Conservation (phyloP, 1,140 invertebrate species). For the Camponotus vicinus region DNA sequence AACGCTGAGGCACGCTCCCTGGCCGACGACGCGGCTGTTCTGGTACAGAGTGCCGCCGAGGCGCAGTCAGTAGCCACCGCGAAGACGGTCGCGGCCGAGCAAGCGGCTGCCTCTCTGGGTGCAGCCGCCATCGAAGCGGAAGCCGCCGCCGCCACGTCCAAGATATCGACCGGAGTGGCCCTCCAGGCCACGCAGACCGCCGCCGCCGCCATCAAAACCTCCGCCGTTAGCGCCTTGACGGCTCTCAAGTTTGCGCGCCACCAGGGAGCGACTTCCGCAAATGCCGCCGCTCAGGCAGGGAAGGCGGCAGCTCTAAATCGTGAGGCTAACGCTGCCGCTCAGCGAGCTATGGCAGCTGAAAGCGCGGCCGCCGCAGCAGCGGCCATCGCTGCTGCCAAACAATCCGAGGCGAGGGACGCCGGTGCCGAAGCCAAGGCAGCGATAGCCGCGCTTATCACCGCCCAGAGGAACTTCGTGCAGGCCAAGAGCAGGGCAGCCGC, state of each 20-base stretch:
- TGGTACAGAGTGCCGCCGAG: neutral
- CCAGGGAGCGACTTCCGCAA: neutral
- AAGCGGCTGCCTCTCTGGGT: neutral
- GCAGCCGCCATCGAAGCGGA: constrained; percentile 1
- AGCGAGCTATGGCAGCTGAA: neutral
- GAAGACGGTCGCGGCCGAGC: neutral
- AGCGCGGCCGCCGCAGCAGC: neutral
- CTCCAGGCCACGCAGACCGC: neutral
- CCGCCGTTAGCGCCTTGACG: neutral
- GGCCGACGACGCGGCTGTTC: neutral
- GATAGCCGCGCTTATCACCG: neutral
- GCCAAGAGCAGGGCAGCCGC: neutral
- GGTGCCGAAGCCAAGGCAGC: neutral
- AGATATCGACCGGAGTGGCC: neutral
- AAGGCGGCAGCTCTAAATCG: neutral
- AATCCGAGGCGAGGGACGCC: neutral
- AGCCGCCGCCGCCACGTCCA: neutral
- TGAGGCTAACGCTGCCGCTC: neutral
- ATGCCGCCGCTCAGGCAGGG: neutral
- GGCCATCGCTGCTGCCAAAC: neutral
- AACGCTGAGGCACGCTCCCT: neutral
- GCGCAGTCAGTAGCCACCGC: neutral
- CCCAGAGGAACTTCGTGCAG: neutral
- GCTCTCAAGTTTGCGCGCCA: neutral
- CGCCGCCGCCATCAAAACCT: neutral